Base-by-base conservation (phyloP, 64 coral and sea anemone genomes). In the Montipora efflorescens region DNA sequence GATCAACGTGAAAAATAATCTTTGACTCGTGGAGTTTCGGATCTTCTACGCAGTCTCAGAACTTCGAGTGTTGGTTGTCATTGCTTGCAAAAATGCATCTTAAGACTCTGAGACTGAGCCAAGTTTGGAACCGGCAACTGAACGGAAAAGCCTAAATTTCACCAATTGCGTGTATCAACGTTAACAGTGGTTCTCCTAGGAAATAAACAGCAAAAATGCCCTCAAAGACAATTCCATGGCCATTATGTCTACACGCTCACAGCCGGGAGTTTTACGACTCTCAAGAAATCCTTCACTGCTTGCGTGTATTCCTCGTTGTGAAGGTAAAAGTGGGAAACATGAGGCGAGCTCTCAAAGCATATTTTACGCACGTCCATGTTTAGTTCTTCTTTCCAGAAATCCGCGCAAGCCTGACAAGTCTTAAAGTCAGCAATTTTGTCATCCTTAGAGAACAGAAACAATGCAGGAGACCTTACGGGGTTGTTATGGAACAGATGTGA, bases 291-390 rank as follows among this genome's bases (percentile, higher is more conserved):
- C 74, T 81, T 94, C 50, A 99, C 67, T 12, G 92, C 52, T 48
- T 96, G 59, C 4, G 82, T 89, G 76, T 99, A 99, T 59, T 99
- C 95, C 49, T 92, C 70, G 50, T 77, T 85, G 59, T 99, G 97
- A 11, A 85, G 79, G 68, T 99, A 92, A 51, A 99, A 96, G 67
- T 99, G 97, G 7, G 97, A 99, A 4, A 99, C 97, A 16, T 99
- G 97, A 18, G 95, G 92, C 6, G 97, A 99, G 18, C 87, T 97
- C 8, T 97, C 92, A 78, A 93, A 97, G 18, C 95, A 97, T 45
- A 88, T 66, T 25, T 84, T 76, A 8, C 68, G 87, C 21, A 97
- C 95, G 52, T 87, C 82, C 23, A 97, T 97, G 13, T 90, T 79
- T 8, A 97, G 78, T 43, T 83, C 64, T 23, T 87, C 80, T 67